Percentiles rank a stretch among this genome's conserved stretches.
Evolutionary conservation across 2,888 invertebrate genomes (phyloP).

Genomic region (Ptilodon capucinus): DNA sequence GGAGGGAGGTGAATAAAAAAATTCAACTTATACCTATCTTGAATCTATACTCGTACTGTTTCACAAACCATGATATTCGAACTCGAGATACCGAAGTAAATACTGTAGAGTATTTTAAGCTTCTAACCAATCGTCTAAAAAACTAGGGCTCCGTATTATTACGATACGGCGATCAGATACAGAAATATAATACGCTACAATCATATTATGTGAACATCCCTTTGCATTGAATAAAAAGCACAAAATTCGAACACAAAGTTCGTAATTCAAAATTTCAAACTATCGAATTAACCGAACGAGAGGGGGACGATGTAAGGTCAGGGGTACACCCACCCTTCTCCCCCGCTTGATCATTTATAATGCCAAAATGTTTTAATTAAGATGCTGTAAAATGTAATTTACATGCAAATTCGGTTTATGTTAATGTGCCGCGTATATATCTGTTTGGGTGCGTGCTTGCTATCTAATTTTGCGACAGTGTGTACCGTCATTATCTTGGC

Average conservation of each 20-base stretch:
- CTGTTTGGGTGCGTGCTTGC: constrained; percentile 82
- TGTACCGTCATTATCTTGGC: constrained; percentile 82
- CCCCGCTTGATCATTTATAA: constrained; percentile 82
- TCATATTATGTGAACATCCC: background rate
- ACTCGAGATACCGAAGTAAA: no score
- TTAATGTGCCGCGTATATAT: constrained; percentile 83
- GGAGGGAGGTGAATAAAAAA: constrained; percentile 20
- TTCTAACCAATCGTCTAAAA: no score
- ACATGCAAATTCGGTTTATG: constrained; percentile 84
- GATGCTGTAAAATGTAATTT: constrained; percentile 84
- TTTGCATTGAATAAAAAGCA: background rate
- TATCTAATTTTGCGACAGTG: constrained; percentile 83
- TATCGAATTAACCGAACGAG: constrained; percentile 63
- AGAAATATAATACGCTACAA: background rate
- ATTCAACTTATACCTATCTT: no score
- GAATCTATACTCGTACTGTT: no score
- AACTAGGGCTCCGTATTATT: no score
- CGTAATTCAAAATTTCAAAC: constrained; percentile 49
- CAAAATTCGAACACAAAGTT: constrained; percentile 43
- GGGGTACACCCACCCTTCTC: constrained; percentile 62
- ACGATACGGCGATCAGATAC: no score
- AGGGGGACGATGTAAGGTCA: constrained; percentile 60
- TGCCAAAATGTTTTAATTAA: constrained; percentile 84
- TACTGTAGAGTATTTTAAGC: no score
- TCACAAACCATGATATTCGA: no score